Base-by-base conservation (phyloP, 2,888 invertebrate genomes). In the Oscheius sp. region DNA sequence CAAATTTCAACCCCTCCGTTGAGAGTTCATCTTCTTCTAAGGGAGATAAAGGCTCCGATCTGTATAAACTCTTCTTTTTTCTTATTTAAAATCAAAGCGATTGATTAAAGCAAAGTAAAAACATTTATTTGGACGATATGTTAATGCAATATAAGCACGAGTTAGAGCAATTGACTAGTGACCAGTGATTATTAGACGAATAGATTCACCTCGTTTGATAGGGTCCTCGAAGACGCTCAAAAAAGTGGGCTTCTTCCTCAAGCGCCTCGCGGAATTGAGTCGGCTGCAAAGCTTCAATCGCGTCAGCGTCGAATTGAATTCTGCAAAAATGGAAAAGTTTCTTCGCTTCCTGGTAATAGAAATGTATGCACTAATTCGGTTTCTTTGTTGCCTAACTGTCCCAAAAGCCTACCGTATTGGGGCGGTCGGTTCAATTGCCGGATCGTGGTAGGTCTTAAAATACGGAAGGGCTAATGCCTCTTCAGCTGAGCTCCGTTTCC, bases 361-460 rank as follows among this genome's bases (percentile, higher is more conserved):
- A 37, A 37, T 10, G 37, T 10, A 37, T 15, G 15, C 8, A 10
- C 37, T 15, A 37, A 37, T 37, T 37, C 37, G 15, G 37, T 10
- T 37, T 10, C 8, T 10, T 37, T 10, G 25, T 37, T 27, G 6
- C n/a, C 48, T 17, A 6, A 8, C 20, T 17, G n/a, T 48, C 23
- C n/a, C 6, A 20, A 15, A 33, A 34, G 6, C 63, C 23, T n/a
- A 78, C 77, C 74, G 61, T 33, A 73, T 66, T 0, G 75, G 72
- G 71, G 74, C 74, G 3, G 86, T 82, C 3, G 88, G 88, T 71
- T 88, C 88, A 76, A 87, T 87, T 64, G 86, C 86, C 3, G 87
- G 87, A 71, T 89, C 88, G 70, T 89, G 88, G 72, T 89, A 89
- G 52, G 87, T 85, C 52, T 85, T 85, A 61, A 89, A 81, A 76